Base-by-base conservation (phyloP, 2,113 vertebrate genomes). In the Rana temporaria region DNA sequence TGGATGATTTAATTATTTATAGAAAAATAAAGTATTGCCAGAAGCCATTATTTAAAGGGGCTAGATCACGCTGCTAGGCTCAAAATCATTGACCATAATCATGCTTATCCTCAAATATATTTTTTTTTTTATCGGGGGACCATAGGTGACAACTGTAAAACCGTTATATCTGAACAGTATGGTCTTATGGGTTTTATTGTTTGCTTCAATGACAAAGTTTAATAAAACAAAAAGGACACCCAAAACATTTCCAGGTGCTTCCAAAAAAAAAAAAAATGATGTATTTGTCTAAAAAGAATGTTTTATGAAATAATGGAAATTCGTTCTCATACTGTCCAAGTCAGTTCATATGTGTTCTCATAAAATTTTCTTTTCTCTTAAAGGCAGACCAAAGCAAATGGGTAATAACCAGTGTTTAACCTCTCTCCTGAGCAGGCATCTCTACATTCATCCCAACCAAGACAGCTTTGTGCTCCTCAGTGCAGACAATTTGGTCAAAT, bases 361-460 rank as follows among this genome's bases (percentile, higher is more conserved):
- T 63, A 63, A 11, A 63, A 0, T 48, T 52, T 53, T 65, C 20
- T 15, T 84, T 89, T 84, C 85, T 86, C 79, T 69, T 78, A 76
- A 86, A 88, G 87, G 85, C 83, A 14, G 73, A 26, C 87, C 88
- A 88, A 87, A 67, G 88, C 83, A 87, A 88, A 89, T 84, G 87
- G 62, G 86, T 90, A 92, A 87, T 87, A 89, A 89, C 89, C 87
- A 89, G 63, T 67, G 90, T 86, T 86, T 85, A 90, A 87, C 86
- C 79, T 65, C 86, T 90, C 90, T 89, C 90, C 90, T 90, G 88
- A 93, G 92, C 84, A 48, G 87, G 90, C 90, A 88, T 89, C 85
- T 87, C 90, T 93, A 94, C 92, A 93, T 93, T 93, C 92, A 90
- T 93, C 92, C 91, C 8, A 16, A 92, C 87, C 90, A 88, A 24